These are phyloP conservation scores for Brotula barbata DNA, from an alignment of 2,797 vertebrate genomes.

Conservation along the genomic window DNA sequence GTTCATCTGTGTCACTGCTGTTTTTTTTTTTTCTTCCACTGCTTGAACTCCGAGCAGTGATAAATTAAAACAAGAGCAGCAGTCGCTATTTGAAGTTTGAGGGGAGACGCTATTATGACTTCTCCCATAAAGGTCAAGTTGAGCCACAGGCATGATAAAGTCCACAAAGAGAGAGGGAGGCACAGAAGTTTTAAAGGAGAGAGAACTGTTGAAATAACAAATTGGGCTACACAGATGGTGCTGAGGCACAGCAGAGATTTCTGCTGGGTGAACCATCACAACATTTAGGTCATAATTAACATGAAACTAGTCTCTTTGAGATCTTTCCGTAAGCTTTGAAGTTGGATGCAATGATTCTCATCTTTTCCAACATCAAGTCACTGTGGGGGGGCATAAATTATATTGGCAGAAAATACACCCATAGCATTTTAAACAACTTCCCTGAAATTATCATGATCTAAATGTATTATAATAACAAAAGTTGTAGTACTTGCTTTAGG, in stretches of 20 bases:
- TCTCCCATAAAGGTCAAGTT: conserved; percentile 72
- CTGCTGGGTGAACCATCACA: conserved; percentile 27
- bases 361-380: conserved; percentile 8
- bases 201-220: conserved; percentile 72
- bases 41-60: conserved; percentile 60
- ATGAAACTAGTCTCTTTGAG: conserved; percentile 13
- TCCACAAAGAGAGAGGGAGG: conserved; percentile 39
- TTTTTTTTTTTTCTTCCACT: conserved; percentile 35
- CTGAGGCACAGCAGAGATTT: conserved; percentile 40
- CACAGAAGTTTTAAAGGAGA: conserved; percentile 47
- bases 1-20: conserved; percentile 64
- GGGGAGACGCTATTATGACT: conserved; percentile 74
- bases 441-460: conserved; percentile 35
- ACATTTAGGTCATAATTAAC: conserved; percentile 40
- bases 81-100: conserved; percentile 72
- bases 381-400: conserved; percentile 9
- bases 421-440: conserved; percentile 27
- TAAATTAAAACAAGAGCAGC: conserved; percentile 66
- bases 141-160: conserved; percentile 71
- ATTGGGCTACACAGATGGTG: conserved; percentile 51
- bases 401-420: conserved; percentile 18
- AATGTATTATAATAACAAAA: conserved; percentile 36
- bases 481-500: conserved; percentile 27
- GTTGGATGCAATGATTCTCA: conserved; percentile 23
- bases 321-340: conserved; percentile 21